Evolutionary conservation across 64 coral and sea anemone genomes (phyloP).

Genomic region (Actinia equina): DNA sequence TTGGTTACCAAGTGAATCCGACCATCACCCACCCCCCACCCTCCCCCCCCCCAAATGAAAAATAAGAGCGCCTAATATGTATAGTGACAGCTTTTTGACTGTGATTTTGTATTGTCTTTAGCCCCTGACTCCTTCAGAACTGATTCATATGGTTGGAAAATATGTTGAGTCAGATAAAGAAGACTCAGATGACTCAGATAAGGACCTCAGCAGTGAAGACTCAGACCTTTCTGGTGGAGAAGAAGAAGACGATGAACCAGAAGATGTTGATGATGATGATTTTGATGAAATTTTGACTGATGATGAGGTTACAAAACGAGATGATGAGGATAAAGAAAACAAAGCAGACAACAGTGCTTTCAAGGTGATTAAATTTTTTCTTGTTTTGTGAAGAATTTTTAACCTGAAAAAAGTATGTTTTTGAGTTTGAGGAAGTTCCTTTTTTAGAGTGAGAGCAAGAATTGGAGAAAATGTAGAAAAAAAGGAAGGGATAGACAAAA

Average conservation of each 20-base stretch:
- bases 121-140: slow-evolving; percentile 73
- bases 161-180: slow-evolving; percentile 61
- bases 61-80: too few relatives aligned
- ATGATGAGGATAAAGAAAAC: not conserved
- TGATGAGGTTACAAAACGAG: not conserved
- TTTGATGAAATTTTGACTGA: slow-evolving; percentile 8
- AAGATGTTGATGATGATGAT: slow-evolving; percentile 21
- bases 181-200: slow-evolving; percentile 73
- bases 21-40: too few relatives aligned
- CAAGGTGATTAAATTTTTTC: not conserved
- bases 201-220: slow-evolving; percentile 40
- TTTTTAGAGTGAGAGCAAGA: too few relatives aligned
- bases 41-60: too few relatives aligned
- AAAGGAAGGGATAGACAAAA: too few relatives aligned
- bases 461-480: too few relatives aligned
- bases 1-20: too few relatives aligned
- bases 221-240: slow-evolving; percentile 18
- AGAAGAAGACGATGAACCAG: slow-evolving; percentile 36
- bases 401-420: not conserved
- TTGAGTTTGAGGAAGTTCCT: too few relatives aligned
- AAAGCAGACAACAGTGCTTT: slow-evolving; percentile 3
- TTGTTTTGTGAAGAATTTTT: not conserved
- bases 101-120: slow-evolving; percentile 14
- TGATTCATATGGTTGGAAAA: slow-evolving; percentile 80
- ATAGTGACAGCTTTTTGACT: too few relatives aligned